phyloP scores from a whole-genome alignment of 2,888 invertebrate genomes.

The Standfussiana lucernea region DNA sequence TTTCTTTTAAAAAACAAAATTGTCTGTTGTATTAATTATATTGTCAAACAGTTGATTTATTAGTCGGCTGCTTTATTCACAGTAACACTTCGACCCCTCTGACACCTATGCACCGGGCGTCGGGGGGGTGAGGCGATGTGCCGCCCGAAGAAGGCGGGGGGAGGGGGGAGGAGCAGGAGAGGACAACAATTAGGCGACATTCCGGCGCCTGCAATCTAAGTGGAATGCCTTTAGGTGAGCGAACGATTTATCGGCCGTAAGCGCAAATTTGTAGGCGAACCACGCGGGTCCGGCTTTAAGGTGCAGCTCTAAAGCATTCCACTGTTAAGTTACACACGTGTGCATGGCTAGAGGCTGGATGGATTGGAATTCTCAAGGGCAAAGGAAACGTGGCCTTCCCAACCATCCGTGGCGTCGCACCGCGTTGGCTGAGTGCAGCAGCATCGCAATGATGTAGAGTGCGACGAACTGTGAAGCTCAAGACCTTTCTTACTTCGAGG shows the following conservation, averaged over 20 bases:
- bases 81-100: conserved; percentile 14
- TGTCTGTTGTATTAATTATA: neutral
- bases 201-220: conserved; percentile 74
- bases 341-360: too few relatives aligned
- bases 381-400: neutral
- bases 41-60: conserved; percentile 4
- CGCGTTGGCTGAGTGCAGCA: neutral
- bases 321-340: too few relatives aligned
- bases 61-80: conserved; percentile 3
- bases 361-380: neutral
- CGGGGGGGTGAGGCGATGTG: neutral
- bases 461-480: neutral
- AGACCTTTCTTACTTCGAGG: neutral
- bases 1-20: neutral
- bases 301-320: neutral
- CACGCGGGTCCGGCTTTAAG: conserved; percentile 3
- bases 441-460: neutral
- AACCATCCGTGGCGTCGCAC: neutral
- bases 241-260: conserved; percentile 68
- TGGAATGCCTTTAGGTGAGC: conserved; percentile 72
- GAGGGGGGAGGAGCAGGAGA: conserved; percentile 16
- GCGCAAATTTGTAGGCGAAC: conserved; percentile 58
- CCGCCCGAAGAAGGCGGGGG: neutral
- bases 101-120: conserved; percentile 38
- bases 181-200: conserved; percentile 73